These are phyloP conservation scores for Lophotis ruficrista DNA, from an alignment of 2,113 vertebrate genomes.

Conservation along the genomic window DNA sequence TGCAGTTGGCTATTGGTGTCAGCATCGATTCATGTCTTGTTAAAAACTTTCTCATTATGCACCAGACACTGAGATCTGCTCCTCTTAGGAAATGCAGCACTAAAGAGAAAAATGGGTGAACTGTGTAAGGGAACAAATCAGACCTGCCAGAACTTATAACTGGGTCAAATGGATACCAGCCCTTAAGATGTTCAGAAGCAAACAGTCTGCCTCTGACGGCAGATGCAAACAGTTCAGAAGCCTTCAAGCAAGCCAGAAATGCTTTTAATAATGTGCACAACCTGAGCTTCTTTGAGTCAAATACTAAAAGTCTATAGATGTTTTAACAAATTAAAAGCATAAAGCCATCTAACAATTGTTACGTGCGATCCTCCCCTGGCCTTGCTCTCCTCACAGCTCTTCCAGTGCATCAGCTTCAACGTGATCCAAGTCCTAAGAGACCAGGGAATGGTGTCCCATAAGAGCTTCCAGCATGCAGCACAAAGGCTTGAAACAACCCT, in stretches of 20 bases:
- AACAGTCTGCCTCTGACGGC: neutral
- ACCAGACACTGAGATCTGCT: neutral
- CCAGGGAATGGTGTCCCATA: neutral
- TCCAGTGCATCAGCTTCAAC: neutral
- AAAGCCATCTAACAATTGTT: neutral
- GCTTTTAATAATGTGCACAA: neutral
- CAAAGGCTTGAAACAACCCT: neutral
- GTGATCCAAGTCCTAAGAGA: neutral
- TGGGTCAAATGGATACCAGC: neutral
- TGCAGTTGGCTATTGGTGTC: neutral
- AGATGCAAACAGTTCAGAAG: neutral
- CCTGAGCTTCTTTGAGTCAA: neutral
- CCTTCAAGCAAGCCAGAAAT: neutral
- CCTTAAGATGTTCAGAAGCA: neutral
- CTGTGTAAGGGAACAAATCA: neutral
- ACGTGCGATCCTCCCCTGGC: accelerated
- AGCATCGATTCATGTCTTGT: neutral
- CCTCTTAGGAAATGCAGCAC: neutral
- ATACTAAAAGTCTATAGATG: neutral
- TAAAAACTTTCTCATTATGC: neutral
- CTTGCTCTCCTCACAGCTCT: neutral
- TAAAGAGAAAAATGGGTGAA: neutral
- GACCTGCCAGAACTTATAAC: neutral
- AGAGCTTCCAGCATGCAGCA: neutral
- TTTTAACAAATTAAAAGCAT: neutral